phyloP scores from a whole-genome alignment of 2,888 invertebrate species.

The Drosophila aldrichi region DNA sequence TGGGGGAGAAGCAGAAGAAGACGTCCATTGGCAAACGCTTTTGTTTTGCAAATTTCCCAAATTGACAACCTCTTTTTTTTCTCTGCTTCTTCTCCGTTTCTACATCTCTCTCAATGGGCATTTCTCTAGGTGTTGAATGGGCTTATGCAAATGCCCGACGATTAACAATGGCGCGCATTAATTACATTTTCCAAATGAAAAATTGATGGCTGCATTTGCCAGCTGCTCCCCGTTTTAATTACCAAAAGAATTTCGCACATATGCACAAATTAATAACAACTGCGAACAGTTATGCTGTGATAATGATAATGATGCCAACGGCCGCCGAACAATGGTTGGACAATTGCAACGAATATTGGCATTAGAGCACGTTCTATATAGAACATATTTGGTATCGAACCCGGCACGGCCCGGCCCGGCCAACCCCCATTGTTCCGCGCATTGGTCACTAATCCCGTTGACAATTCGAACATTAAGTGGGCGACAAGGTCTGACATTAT shows the following conservation, averaged over 20 bases:
- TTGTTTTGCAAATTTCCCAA: constrained; percentile 64
- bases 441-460: constrained; percentile 68
- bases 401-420: not conserved
- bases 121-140: constrained; percentile 40
- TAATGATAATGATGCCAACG: constrained; percentile 67
- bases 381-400: not conserved
- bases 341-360: constrained; percentile 53
- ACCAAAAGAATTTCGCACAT: constrained; percentile 74
- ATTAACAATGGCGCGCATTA: constrained; percentile 61
- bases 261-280: constrained; percentile 66
- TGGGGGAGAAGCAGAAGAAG: not conserved
- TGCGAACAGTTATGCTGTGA: constrained; percentile 32
- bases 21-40: constrained; percentile 6
- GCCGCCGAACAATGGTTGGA: constrained; percentile 14
- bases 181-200: constrained; percentile 67
- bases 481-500: constrained; percentile 71
- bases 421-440: not conserved
- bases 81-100: not conserved
- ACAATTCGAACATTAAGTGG: constrained; percentile 77
- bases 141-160: constrained; percentile 60
- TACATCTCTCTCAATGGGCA: not conserved
- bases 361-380: constrained; percentile 57
- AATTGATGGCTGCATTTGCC: constrained; percentile 37
- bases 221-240: constrained; percentile 66
- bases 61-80: constrained; percentile 6